Percentiles rank a stretch among this genome's conserved stretches.
These are phyloP conservation scores for Parus major DNA, from an alignment of 2,113 vertebrate genomes.

Conservation along the genomic window DNA sequence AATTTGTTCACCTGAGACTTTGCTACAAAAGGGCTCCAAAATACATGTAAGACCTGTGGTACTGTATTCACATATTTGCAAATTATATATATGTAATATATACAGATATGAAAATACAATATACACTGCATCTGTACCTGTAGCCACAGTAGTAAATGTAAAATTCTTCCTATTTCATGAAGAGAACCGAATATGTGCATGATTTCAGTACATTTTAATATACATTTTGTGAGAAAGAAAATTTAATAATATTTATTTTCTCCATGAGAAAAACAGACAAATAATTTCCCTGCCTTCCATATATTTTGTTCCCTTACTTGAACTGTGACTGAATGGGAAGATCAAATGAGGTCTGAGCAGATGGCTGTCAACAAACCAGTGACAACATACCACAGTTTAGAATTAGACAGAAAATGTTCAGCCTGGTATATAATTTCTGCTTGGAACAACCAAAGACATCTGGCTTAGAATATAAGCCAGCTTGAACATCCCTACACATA, in stretches of 20 bases:
- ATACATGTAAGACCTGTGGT: not conserved
- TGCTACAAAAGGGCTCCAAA: not conserved
- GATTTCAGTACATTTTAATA: not conserved
- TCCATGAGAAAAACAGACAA: not conserved
- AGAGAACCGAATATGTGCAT: not conserved
- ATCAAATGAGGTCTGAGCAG: slow-evolving; percentile 60
- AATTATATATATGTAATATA: not conserved
- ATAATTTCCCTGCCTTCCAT: not conserved
- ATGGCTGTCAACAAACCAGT: slow-evolving; percentile 68
- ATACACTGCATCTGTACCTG: not conserved
- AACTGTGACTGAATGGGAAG: slow-evolving; percentile 2
- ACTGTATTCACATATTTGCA: not conserved
- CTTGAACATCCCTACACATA: slow-evolving; percentile 51
- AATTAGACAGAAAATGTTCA: slow-evolving; percentile 66
- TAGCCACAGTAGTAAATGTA: not conserved
- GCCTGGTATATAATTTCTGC: slow-evolving; percentile 53
- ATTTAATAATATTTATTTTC: not conserved
- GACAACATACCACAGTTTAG: slow-evolving; percentile 54
- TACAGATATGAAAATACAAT: not conserved
- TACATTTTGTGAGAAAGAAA: not conserved
- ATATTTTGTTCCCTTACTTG: not conserved
- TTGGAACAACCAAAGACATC: slow-evolving; percentile 72
- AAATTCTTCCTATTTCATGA: not conserved
- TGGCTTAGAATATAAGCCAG: slow-evolving; percentile 62
- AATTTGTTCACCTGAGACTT: not conserved